Base-by-base conservation (phyloP, 2,888 invertebrate species). In the Drosophila kanekoi region DNA sequence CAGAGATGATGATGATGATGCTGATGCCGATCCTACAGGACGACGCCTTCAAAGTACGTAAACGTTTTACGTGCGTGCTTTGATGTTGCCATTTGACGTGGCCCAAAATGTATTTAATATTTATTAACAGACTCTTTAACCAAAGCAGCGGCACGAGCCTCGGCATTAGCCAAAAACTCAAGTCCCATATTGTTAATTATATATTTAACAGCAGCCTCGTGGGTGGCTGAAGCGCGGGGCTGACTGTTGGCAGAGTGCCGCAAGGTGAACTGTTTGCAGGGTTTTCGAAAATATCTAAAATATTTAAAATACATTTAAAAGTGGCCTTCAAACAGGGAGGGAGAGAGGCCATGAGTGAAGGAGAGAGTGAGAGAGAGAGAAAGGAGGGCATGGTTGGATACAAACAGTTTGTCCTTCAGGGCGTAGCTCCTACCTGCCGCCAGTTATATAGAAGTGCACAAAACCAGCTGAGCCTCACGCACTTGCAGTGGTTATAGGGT, bases 41-140 rank as follows among this genome's bases (percentile, higher is more conserved):
- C 49, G 54, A 20, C 47, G 74, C 61, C 59, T 70, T 70, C 70
- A 74, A 62, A 62, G 43, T 37, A 70, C 65, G 70, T 54, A 65
- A 70, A 52, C 70, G 59, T 44, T 73, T 68, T 62, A 72, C 62
- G 59, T 72, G 73, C 68, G 61, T 61, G 43, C 75, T 75, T 75
- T 75, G 76, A 75, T 66, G 75, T 75, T 62, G 41, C 58, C 71
- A 52, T 59, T 63, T 71, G 71, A 66, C 75, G 56, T 62, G 53
- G 62, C 66, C 47, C 75, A 49, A 75, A 75, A 43, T 75, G 37
- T 75, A 75, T 75, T 75, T 75, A 75, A 75, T 66, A 75, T 75
- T 75, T 75, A 75, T 75, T 71, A 75, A 75, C 71, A 75, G 56
- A 23, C 59, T 45, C 23, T 35, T 62, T 53, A 71, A 59, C 70